Evolutionary conservation across 1,140 invertebrate species (phyloP).

Genomic region (honey bee (Apis mellifera)): DNA sequence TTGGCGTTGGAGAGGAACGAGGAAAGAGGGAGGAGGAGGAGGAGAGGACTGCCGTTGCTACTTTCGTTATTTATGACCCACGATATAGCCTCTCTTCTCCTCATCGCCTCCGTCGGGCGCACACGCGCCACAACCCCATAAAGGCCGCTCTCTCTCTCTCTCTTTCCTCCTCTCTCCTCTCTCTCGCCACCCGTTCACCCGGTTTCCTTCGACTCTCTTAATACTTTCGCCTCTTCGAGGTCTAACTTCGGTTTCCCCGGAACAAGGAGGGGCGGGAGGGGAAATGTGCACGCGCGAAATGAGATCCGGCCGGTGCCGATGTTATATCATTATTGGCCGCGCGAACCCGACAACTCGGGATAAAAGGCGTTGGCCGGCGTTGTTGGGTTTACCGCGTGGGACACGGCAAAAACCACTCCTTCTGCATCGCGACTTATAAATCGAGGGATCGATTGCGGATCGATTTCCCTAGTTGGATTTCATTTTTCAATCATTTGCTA

Average conservation of each 20-base stretch:
- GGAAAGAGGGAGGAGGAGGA: slow-evolving; percentile 47
- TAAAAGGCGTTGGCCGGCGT: slow-evolving; percentile 25
- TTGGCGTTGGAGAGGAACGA: slow-evolving; percentile 29
- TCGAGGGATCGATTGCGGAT: background rate
- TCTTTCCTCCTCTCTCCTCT: background rate
- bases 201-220: slow-evolving; percentile 40
- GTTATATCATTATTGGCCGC: slow-evolving; percentile 60
- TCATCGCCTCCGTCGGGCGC: slow-evolving; percentile 56
- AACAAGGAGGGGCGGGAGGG: slow-evolving; percentile 36
- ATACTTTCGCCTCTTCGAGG: slow-evolving; percentile 46
- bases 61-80: slow-evolving; percentile 74
- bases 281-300: slow-evolving; percentile 44
- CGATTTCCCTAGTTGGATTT: background rate
- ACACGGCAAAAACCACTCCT: too few species aligned
- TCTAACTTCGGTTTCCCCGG: slow-evolving; percentile 59
- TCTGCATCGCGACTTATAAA: background rate
- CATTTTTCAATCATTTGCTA: background rate
- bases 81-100: slow-evolving; percentile 68
- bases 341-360: slow-evolving; percentile 34
- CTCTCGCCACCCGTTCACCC: background rate
- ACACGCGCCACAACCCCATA: slow-evolving; percentile 39
- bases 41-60: slow-evolving; percentile 70
- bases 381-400: background rate
- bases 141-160: slow-evolving; percentile 1
- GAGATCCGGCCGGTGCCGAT: slow-evolving; percentile 52